Conservation (phyloP, 2,113 vertebrate species). For the Plectropomus leopardus region DNA sequence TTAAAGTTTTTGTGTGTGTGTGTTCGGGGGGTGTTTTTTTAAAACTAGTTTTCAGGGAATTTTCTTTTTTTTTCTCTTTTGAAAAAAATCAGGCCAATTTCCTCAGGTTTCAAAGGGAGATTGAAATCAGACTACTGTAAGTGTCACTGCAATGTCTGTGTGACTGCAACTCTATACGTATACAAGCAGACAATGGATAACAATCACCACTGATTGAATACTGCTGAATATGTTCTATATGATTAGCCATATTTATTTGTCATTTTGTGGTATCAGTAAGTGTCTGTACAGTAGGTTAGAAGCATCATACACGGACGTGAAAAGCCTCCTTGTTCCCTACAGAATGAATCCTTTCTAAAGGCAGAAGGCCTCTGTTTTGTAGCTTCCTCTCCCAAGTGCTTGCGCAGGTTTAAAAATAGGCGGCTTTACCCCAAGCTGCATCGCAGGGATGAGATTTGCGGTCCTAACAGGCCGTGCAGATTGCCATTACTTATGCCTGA, state of each 20-base stretch:
- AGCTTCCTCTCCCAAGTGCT: slow-evolving; percentile 64
- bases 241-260: slow-evolving; percentile 10
- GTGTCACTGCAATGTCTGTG: slow-evolving; percentile 46
- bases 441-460: slow-evolving; percentile 84
- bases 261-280: neutral
- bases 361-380: slow-evolving; percentile 64
- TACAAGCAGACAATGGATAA: neutral
- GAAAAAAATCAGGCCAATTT: too few species aligned
- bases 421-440: slow-evolving; percentile 81
- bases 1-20: too few species aligned
- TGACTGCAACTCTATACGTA: neutral
- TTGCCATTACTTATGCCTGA: slow-evolving; percentile 89
- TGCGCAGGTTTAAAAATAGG: slow-evolving; percentile 85
- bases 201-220: neutral
- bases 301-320: slow-evolving; percentile 10
- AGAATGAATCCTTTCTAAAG: slow-evolving; percentile 56
- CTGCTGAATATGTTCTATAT: slow-evolving; percentile 9
- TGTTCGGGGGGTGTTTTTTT: too few species aligned
- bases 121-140: slow-evolving; percentile 34
- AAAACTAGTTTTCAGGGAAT: too few species aligned
- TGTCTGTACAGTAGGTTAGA: slow-evolving; percentile 20
- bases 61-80: too few species aligned
- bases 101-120: too few species aligned
- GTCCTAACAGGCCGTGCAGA: slow-evolving; percentile 84
- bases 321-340: slow-evolving; percentile 17